Percentiles rank a stretch among this genome's conserved stretches.
Conservation (phyloP, 2,797 vertebrate genomes). For the Emys orbicularis region DNA sequence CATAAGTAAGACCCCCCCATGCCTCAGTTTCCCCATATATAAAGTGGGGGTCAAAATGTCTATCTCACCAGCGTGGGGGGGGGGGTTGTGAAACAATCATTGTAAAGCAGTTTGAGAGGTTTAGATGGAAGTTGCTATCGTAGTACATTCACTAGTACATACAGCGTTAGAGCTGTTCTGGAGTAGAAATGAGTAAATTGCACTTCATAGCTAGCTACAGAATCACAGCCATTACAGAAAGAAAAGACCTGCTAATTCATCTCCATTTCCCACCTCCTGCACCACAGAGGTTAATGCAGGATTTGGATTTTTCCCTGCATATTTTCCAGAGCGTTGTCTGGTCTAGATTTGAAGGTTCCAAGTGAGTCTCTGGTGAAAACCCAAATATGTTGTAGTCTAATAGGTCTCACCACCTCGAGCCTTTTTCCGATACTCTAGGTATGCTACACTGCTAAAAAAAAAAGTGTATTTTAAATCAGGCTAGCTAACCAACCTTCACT, state of each 20-base stretch:
- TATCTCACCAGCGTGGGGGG: neutral
- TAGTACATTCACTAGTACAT: fast-evolving
- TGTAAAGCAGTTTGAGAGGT: neutral
- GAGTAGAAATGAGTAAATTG: neutral
- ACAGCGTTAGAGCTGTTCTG: neutral
- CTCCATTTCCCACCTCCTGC: neutral
- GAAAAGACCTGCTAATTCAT: neutral
- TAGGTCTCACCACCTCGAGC: neutral
- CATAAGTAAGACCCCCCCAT: neutral
- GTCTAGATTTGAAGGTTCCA: neutral
- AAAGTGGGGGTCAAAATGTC: neutral
- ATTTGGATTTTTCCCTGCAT: neutral
- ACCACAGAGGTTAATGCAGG: neutral
- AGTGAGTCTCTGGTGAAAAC: too few species aligned
- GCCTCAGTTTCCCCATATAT: neutral
- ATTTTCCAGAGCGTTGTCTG: neutral
- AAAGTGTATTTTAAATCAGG: neutral
- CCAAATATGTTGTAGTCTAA: fast-evolving
- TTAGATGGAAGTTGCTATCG: neutral
- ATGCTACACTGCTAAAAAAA: too few species aligned
- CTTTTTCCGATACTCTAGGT: neutral
- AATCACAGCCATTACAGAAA: fast-evolving
- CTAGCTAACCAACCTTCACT: neutral
- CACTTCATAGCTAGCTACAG: fast-evolving
- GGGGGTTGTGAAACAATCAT: neutral